Evolutionary conservation across 2,797 vertebrate genomes (phyloP).

Genomic region (Pantherophis alleghaniensis): DNA sequence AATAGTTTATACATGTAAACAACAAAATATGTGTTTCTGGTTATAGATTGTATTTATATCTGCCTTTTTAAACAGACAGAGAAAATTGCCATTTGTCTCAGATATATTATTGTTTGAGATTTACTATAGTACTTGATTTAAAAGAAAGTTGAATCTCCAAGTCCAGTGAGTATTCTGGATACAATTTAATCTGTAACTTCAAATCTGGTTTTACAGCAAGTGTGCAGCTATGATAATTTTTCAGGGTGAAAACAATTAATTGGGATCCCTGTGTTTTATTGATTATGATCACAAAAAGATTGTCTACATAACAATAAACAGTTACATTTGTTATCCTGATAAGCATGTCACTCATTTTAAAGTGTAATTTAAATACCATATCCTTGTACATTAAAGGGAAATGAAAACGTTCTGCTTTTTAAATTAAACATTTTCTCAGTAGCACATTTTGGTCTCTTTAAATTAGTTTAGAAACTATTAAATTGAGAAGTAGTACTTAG

Average conservation of each 20-base stretch:
- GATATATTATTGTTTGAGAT: neutral
- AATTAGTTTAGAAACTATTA: neutral
- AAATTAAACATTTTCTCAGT: neutral
- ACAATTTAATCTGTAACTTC: neutral
- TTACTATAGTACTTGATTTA: neutral
- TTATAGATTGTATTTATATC: neutral
- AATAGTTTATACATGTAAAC: neutral
- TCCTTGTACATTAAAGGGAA: neutral
- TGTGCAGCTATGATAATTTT: neutral
- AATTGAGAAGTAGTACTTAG: neutral
- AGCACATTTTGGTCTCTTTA: neutral
- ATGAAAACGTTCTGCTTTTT: neutral
- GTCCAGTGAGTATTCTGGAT: neutral
- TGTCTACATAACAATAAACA: neutral
- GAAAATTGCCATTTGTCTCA: neutral
- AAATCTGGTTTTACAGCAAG: neutral
- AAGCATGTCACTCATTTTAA: neutral
- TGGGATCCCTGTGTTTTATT: neutral
- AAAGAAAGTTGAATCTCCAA: neutral
- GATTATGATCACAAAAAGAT: neutral
- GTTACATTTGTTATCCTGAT: neutral
- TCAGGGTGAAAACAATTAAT: neutral
- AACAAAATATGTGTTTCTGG: neutral
- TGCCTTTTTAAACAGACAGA: neutral
- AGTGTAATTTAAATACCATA: neutral